phyloP scores from a whole-genome alignment of 2,888 invertebrate species.

The Parelbella ahira region DNA sequence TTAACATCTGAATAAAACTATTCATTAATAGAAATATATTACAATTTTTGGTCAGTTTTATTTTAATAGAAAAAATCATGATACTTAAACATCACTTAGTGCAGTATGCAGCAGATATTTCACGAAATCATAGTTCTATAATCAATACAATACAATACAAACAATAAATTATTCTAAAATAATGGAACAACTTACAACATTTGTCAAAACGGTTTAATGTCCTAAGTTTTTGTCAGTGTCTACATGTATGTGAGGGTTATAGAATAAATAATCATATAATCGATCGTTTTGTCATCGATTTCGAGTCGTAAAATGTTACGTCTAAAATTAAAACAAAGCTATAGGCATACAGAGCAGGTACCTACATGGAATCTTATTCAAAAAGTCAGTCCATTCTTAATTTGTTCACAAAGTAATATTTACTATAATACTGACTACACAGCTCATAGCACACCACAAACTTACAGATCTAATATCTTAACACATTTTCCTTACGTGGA shows the following conservation, averaged over 20 bases:
- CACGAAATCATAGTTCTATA: slow-evolving; percentile 1
- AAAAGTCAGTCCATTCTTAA: slow-evolving; percentile 31
- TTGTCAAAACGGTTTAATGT: too few species aligned
- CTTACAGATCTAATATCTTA: background rate
- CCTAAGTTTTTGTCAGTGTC: too few species aligned
- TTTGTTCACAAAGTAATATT: too few species aligned
- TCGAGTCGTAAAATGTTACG: slow-evolving; percentile 27
- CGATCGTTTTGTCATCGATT: too few species aligned
- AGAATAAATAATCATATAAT: too few species aligned
- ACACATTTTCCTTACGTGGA: background rate
- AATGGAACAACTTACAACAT: slow-evolving; percentile 13
- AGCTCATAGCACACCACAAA: slow-evolving; percentile 25
- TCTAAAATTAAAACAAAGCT: slow-evolving; percentile 33
- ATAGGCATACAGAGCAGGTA: slow-evolving; percentile 32
- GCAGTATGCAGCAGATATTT: slow-evolving; percentile 1
- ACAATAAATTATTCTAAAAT: slow-evolving; percentile 23
- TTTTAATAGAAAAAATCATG: slow-evolving; percentile 6
- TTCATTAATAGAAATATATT: slow-evolving; percentile 14
- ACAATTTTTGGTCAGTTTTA: slow-evolving; percentile 17
- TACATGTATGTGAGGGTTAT: too few species aligned
- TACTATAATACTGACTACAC: background rate
- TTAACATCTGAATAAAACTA: slow-evolving; percentile 19
- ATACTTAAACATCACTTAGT: slow-evolving; percentile 2
- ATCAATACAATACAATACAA: slow-evolving; percentile 14
- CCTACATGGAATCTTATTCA: slow-evolving; percentile 28